Evolutionary conservation across 2,113 vertebrate species (phyloP).

Genomic region (Bolborhynchus lineola): DNA sequence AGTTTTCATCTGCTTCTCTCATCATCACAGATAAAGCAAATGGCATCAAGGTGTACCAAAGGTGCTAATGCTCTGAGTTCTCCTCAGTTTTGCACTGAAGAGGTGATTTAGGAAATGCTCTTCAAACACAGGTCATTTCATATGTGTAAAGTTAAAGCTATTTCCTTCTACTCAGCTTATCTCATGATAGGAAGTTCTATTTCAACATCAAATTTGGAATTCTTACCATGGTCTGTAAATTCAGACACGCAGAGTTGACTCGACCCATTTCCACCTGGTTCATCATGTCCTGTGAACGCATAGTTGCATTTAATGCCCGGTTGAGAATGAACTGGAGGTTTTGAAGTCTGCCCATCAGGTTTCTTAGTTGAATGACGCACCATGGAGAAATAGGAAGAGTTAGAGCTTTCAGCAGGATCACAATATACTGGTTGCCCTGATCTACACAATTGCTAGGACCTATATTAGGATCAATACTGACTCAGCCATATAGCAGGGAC

Average conservation of each 20-base stretch:
- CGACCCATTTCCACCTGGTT: not conserved
- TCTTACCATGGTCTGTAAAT: constrained; percentile 66
- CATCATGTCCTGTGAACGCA: not conserved
- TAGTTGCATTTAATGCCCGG: not conserved
- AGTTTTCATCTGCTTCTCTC: not conserved
- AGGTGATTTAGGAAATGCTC: not conserved
- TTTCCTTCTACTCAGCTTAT: not conserved
- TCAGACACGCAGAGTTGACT: constrained; percentile 10
- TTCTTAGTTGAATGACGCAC: constrained; percentile 60
- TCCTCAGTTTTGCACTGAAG: not conserved
- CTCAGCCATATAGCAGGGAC: not conserved
- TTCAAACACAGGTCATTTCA: not conserved
- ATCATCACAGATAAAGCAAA: not conserved
- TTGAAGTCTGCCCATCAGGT: constrained; percentile 10
- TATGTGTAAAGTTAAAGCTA: not conserved
- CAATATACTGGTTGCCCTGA: not conserved
- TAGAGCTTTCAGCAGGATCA: not conserved
- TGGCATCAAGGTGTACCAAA: not conserved
- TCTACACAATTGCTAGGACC: not conserved
- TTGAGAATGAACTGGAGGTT: constrained; percentile 23
- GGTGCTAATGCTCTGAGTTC: not conserved
- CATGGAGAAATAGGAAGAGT: not conserved
- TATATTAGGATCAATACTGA: not conserved
- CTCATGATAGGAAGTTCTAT: not conserved
- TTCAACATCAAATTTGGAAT: not conserved